Percentiles rank a stretch among this genome's conserved stretches.
Evolutionary conservation across 2,797 vertebrate species (phyloP).

Genomic region (Avahi laniger): DNA sequence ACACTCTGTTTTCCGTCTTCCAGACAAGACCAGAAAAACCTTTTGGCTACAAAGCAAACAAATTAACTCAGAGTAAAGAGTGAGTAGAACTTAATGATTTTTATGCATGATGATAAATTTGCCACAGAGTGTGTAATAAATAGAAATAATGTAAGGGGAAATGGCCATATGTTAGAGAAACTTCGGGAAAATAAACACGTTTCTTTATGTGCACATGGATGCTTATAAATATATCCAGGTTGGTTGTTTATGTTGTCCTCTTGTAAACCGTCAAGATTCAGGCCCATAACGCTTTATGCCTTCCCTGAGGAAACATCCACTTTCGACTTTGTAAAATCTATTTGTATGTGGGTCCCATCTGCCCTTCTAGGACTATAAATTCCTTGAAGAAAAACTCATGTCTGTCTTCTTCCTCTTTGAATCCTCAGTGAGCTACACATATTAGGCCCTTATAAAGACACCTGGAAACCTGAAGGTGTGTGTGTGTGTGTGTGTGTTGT

Average conservation of each 20-base stretch:
- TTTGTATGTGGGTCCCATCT: not conserved
- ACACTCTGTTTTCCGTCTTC: slow-evolving; percentile 6
- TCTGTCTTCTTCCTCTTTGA: not conserved
- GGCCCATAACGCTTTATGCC: not conserved
- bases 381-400: not conserved
- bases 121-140: not conserved
- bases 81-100: slow-evolving; percentile 46
- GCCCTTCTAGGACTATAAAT: not conserved
- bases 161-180: slow-evolving; percentile 56
- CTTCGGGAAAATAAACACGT: slow-evolving; percentile 44
- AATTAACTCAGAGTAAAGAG: slow-evolving; percentile 41
- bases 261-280: not conserved
- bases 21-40: slow-evolving; percentile 40
- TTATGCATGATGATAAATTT: slow-evolving; percentile 42
- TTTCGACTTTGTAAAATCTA: slow-evolving; percentile 30
- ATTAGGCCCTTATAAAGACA: not conserved
- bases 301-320: slow-evolving; percentile 7
- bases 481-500: not conserved
- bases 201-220: not conserved
- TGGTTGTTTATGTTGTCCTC: not conserved
- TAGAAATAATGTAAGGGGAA: slow-evolving; percentile 17
- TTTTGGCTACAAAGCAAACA: slow-evolving; percentile 45
- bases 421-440: not conserved
- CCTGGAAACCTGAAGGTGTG: not conserved
- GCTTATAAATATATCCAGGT: slow-evolving; percentile 42